Conservation (phyloP, 1,140 invertebrate species). For the Acromyrmex charruanus region DNA sequence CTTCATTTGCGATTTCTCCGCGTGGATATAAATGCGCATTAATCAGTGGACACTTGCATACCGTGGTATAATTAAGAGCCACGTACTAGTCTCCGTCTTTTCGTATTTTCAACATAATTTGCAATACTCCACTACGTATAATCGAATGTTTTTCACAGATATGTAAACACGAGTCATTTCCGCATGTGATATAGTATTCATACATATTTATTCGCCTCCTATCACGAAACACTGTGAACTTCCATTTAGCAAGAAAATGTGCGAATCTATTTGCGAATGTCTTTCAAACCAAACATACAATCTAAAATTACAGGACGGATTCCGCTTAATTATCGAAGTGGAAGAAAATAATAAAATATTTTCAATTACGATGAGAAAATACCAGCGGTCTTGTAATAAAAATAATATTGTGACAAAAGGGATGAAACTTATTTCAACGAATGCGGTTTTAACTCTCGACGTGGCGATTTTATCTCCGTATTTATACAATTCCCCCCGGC, state of each 20-base stretch:
- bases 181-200: background rate
- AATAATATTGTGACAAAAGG: background rate
- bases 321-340: background rate
- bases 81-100: background rate
- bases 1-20: constrained; percentile 29
- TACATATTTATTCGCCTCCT: background rate
- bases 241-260: background rate
- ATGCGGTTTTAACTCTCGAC: background rate
- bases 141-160: constrained; percentile 10
- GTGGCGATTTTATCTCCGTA: constrained; percentile 17
- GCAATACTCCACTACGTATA: background rate
- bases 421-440: constrained; percentile 18
- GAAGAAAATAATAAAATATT: background rate
- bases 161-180: background rate
- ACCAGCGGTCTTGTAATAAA: background rate
- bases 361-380: background rate
- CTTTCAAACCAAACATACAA: background rate
- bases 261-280: background rate
- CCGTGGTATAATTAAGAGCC: constrained; percentile 9
- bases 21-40: constrained; percentile 30
- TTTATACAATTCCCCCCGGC: constrained; percentile 48
- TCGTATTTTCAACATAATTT: constrained; percentile 6
- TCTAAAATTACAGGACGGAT: background rate
- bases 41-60: constrained; percentile 2
- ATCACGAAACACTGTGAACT: background rate